Base-by-base conservation (phyloP, 2,888 invertebrate species). In the Deilephila elpenor region DNA sequence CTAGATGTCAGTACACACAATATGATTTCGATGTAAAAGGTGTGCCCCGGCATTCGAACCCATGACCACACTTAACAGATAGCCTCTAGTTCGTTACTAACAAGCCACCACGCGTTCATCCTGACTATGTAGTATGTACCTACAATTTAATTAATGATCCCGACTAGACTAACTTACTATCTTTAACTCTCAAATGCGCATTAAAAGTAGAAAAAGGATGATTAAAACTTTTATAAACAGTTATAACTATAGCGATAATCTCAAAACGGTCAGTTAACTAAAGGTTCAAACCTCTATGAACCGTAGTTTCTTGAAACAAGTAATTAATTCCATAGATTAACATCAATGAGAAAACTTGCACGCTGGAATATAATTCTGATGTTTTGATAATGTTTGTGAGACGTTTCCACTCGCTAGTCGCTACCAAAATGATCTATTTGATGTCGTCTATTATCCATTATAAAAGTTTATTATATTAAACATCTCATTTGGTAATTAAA, bases 281-380 rank as follows among this genome's bases (percentile, higher is more conserved):
- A 44, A 67, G 67, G 67, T 67, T 67, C 67, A 67, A 67, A 51
- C 44, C 44, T 67, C 34, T 67, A 67, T 44, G 44, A 64, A 67
- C 67, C 67, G 67, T 67, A 67, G 51, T 67, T 67, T 67, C 67
- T 67, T 67, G 67, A 67, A 67, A 67, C 67, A 67, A 67, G 44
- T 67, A 67, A 67, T 67, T 67, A 67, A 67, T 67, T 67, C 51
- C 44, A 17, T 44, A 51, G 67, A 67, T 67, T 25, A 67, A 44
- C 44, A 67, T 67, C 67, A 25, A 67, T 67, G 67, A 67, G 67
- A 67, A 67, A 67, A 67, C 67, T 67, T 67, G 67, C 67, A 67
- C 67, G 67, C 51, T 25, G 25, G 44, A 51, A 25, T 67, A 67
- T 67, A 67, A 67, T 67, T 67, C 67, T 67, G 67, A 67, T 67